Conservation (phyloP, 2,797 vertebrate genomes). For the Sebastes minor region DNA sequence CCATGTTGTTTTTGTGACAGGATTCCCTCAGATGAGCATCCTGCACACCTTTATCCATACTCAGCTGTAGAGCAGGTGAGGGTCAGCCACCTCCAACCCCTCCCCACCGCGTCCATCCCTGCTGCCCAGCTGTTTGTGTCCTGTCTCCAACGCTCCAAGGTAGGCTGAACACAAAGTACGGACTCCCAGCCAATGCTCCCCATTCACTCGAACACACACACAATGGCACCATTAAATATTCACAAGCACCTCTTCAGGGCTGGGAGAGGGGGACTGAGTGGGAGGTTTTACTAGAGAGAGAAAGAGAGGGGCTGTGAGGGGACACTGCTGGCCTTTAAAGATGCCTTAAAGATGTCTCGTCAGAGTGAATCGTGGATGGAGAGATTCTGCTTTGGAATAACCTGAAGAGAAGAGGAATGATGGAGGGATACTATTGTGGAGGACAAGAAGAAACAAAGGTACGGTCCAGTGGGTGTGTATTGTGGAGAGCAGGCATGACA, state of each 20-base stretch:
- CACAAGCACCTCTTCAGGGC: constrained; percentile 79
- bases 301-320: constrained; percentile 26
- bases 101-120: neutral
- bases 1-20: neutral
- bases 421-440: constrained; percentile 46
- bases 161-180: constrained; percentile 37
- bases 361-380: constrained; percentile 54
- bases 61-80: neutral
- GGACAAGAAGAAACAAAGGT: constrained; percentile 63
- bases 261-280: constrained; percentile 60
- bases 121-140: constrained; percentile 37
- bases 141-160: constrained; percentile 10
- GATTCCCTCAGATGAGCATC: neutral
- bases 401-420: constrained; percentile 57
- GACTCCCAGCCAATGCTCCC: constrained; percentile 73
- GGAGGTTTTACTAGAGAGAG: constrained; percentile 29
- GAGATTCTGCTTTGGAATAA: constrained; percentile 76
- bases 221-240: constrained; percentile 97
- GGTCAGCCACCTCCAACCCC: constrained; percentile 27
- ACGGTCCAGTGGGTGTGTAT: constrained; percentile 38
- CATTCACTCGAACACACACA: constrained; percentile 81
- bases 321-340: constrained; percentile 43
- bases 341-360: constrained; percentile 57
- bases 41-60: neutral
- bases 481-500: constrained; percentile 70